Evolutionary conservation across 2,113 vertebrate genomes (phyloP).

Genomic region (Miniopterus natalensis): DNA sequence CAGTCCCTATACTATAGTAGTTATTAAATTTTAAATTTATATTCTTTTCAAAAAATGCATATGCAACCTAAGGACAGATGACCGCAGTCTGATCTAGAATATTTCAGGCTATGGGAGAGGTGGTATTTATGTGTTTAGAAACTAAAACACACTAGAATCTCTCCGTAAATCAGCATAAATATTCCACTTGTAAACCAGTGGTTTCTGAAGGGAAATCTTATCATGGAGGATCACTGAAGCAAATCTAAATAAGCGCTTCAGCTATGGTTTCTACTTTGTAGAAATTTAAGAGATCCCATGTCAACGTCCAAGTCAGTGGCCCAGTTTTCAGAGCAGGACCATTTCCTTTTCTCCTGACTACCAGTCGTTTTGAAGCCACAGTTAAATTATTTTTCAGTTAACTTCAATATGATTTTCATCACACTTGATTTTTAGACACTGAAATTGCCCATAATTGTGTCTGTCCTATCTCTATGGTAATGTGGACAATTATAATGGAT

Average conservation of each 20-base stretch:
- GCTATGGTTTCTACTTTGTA: neutral
- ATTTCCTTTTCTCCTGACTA: slow-evolving; percentile 2
- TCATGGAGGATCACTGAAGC: neutral
- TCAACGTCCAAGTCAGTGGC: neutral
- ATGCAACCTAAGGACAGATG: neutral
- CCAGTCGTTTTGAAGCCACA: slow-evolving; percentile 29
- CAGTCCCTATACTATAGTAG: neutral
- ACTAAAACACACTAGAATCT: neutral
- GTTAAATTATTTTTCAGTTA: slow-evolving; percentile 51
- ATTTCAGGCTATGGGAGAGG: neutral
- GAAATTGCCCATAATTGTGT: slow-evolving; percentile 77
- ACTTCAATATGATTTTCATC: slow-evolving; percentile 74
- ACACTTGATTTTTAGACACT: slow-evolving; percentile 78
- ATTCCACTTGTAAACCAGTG: neutral
- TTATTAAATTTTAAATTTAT: neutral
- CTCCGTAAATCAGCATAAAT: slow-evolving; percentile 28
- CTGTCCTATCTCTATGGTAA: slow-evolving; percentile 66
- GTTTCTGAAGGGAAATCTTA: neutral
- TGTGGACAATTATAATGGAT: slow-evolving; percentile 79
- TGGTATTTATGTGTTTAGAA: neutral
- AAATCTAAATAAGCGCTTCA: neutral
- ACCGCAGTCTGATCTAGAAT: neutral
- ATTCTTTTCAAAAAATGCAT: neutral
- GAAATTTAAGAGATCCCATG: neutral
- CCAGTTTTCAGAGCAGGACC: neutral